Percentiles rank a stretch among this genome's conserved stretches.
Evolutionary conservation across 2,797 vertebrate species (phyloP).

Genomic region (Sebastes flavidus): DNA sequence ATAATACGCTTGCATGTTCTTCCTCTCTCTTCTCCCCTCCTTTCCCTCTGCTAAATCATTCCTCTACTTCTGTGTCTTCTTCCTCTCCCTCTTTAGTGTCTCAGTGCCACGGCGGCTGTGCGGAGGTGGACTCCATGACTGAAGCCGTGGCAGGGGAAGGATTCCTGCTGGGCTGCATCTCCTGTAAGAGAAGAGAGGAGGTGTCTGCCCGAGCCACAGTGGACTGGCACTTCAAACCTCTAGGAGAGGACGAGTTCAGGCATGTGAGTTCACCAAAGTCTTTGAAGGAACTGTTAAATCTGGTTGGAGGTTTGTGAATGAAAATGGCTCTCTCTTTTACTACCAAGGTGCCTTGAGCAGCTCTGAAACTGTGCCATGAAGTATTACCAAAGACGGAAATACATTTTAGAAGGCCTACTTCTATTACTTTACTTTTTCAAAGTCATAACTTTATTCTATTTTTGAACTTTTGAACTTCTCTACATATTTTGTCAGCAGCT

Average conservation of each 20-base stretch:
- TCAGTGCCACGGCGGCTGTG: slow-evolving; percentile 81
- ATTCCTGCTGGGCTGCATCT: slow-evolving; percentile 90
- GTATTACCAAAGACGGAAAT: background rate
- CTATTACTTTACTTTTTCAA: background rate
- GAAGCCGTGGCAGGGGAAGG: slow-evolving; percentile 84
- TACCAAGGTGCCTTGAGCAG: background rate
- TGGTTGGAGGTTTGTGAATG: background rate
- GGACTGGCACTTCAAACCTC: slow-evolving; percentile 87
- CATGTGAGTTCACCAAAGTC: slow-evolving; percentile 67
- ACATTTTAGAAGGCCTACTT: background rate
- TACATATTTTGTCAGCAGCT: background rate
- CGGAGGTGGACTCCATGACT: slow-evolving; percentile 91
- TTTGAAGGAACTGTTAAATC: background rate
- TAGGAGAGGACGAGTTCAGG: slow-evolving; percentile 75
- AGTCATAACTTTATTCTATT: too few species aligned
- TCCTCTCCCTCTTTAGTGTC: slow-evolving; percentile 63
- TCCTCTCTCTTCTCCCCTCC: background rate
- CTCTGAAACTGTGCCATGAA: background rate
- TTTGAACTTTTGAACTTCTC: background rate
- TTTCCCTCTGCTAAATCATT: background rate
- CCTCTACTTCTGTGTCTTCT: background rate
- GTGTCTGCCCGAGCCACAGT: slow-evolving; percentile 79
- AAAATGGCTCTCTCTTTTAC: background rate
- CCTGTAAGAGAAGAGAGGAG: slow-evolving; percentile 90
- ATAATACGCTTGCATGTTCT: background rate